Evolutionary conservation across 2,113 vertebrate species (phyloP), one percentile per base, ranked within the genome.

Genomic region (Prolemur simus): DNA sequence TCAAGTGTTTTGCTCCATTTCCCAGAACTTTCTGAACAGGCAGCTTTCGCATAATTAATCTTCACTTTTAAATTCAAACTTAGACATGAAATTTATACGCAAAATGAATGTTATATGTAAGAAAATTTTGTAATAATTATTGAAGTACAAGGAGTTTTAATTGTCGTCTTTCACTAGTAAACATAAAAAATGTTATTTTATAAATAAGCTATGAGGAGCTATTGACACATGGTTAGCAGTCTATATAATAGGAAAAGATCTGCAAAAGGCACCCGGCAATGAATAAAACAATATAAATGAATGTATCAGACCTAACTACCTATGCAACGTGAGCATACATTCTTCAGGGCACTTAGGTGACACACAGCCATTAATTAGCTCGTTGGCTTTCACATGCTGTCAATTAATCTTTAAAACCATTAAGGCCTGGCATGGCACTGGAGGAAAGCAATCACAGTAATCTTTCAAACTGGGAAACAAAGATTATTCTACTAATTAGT

Each of bases 401-500:
- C 95, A 96, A 95, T 95, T 97, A 96, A 96, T 96, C 96, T 96
- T 96, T 96, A 89, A 95, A 96, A 94, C 89, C 56, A 95, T 93
- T 96, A 95, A 87, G 49, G n/a, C 71, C 78, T 95, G 92, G 78
- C n/a, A 42, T 66, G 49, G 45, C 93, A 94, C 91, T 95, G 63
- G 93, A 94, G 93, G 86, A 96, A 96, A 94, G 89, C 94, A 95
- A 96, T 96, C 91, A 96, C 85, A 73, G 63, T 89, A 89, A 96
- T 95, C 89, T 96, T 97, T 96, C 91, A 96, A 97, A 97, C 91
- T 91, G 94, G 77, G 96, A 91, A 96, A 81, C 83, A 91, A 94
- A 95, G 96, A 98, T 97, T 96, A 96, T 94, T 95, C 82, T 84
- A 89, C 83, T 97, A 96, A 98, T 97, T 97, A 96, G 68, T 73